Evolutionary conservation across 2,113 vertebrate species (phyloP), one percentile per base, ranked within the genome.

Genomic region (Lepisosteus osseus): DNA sequence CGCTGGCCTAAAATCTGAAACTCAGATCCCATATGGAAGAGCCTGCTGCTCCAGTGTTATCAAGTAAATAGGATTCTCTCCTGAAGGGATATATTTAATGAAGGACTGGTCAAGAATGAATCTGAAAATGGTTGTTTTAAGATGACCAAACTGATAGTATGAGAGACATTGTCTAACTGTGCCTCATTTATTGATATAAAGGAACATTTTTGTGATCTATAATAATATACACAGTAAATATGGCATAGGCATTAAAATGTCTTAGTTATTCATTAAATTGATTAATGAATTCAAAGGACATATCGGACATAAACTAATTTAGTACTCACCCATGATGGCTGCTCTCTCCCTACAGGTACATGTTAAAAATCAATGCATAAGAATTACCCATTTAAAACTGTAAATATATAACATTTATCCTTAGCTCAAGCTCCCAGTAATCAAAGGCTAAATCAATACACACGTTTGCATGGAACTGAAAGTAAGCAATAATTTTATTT

Each of bases 41-140:
- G 51, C 70, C 75, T 74, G 72, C 77, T 76, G 54, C 67, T 65
- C 6, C 59, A 15, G n/a, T 72, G 71, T 75, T 67, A 78, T 65
- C 73, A 72, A 74, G 69, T 74, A 79, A 76, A 76, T 78, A 76
- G 75, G 77, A 81, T 74, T 79, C 67, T 75, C 64, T 75, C 75
- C 75, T 67, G 71, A 75, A 59, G 69, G 79, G 72, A 69, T 76
- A 67, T 42, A 67, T 73, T 56, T 71, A 57, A 59, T 57, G 59
- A 77, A 47, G 69, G 56, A 47, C 66, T 15, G 11, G 56, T 7
- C 69, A 47, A 56, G 73, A 51, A 17, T 54, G 40, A 74, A 66
- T 61, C 72, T 40, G 14, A n/a, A 62, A 65, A 70, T 45, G 17
- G 51, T 75, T 73, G 55, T 78, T 54, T 73, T 73, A 73, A 72